Conservation (phyloP, 2,888 invertebrate genomes). For the Melanotus villosus region DNA sequence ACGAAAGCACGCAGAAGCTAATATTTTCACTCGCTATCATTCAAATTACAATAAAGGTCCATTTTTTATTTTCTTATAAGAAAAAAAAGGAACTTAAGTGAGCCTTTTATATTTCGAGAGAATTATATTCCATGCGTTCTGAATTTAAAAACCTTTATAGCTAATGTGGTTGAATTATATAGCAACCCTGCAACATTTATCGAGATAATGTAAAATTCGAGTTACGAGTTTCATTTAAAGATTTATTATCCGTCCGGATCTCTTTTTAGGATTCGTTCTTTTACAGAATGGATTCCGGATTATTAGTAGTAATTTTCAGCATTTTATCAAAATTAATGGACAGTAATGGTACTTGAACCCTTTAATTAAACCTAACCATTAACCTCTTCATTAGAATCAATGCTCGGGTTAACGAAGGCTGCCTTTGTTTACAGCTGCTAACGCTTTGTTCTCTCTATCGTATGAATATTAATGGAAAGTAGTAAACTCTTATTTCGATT, state of each 20-base stretch:
- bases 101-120: no score
- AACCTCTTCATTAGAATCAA: conserved; percentile 26
- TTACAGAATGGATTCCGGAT: neutral
- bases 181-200: neutral
- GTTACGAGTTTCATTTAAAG: neutral
- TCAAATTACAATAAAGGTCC: no score
- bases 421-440: conserved; percentile 10
- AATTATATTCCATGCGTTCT: no score
- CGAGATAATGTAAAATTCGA: conserved; percentile 10
- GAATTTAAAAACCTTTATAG: no score
- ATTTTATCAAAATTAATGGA: conserved; percentile 17
- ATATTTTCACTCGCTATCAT: no score
- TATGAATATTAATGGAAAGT: no score
- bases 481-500: no score
- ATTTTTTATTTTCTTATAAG: no score
- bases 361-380: conserved; percentile 27
- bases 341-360: conserved; percentile 17
- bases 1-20: neutral
- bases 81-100: no score
- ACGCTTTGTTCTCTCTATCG: no score
- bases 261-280: neutral
- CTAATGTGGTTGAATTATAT: neutral
- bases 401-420: conserved; percentile 8
- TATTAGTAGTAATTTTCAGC: conserved; percentile 14
- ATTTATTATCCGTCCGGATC: neutral